Evolutionary conservation across 1,140 invertebrate species (phyloP), one percentile per base, ranked within the genome.

Genomic region (Globodera rostochiensis): DNA sequence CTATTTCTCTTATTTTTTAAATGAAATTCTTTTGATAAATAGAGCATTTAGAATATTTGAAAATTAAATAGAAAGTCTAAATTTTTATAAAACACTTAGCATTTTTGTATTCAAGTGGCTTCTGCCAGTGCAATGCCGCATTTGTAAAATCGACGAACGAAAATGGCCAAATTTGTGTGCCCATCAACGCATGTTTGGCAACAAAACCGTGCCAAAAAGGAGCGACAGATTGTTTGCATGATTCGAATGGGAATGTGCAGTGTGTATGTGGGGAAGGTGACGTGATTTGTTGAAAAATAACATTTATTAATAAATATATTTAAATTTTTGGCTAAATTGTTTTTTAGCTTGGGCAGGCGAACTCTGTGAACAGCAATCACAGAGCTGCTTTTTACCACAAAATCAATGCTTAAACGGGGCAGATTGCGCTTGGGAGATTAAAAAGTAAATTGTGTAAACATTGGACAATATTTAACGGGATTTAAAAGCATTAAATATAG

Each of bases 381-480:
- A 45, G n/a, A 71, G 69, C 46, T 71, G 69, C 36, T 47, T 71
- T 60, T 13, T n/a, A 8, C 69, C 69, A 15, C 69, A 9, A 47
- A 53, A 80, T 36, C 11, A 11, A 15, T 80, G 79, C 49, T 47
- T n/a, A 47, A 80, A 80, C 67, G 79, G 79, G 9, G 79, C 80
- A 21, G 15, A 15, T 47, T 80, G 79, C 49, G 53, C 57, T 25
- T 80, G 25, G 57, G 74, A 80, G 46, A 49, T 47, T 5, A 71
- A 71, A 36, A 47, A 71, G 69, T 71, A 71, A 6, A 6, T 4
- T 45, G 8, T 21, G 36, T 13, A 21, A 69, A 45, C n/a, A 4
- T 13, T 11, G 67, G 67, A 45, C 6, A 69, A 69, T 69, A 7
- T 36, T 36, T 36, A 36, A 36, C 36, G 36, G 36, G 36, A 36